phyloP scores from a whole-genome alignment of 2,797 vertebrate species.

The Decapterus maruadsi region DNA sequence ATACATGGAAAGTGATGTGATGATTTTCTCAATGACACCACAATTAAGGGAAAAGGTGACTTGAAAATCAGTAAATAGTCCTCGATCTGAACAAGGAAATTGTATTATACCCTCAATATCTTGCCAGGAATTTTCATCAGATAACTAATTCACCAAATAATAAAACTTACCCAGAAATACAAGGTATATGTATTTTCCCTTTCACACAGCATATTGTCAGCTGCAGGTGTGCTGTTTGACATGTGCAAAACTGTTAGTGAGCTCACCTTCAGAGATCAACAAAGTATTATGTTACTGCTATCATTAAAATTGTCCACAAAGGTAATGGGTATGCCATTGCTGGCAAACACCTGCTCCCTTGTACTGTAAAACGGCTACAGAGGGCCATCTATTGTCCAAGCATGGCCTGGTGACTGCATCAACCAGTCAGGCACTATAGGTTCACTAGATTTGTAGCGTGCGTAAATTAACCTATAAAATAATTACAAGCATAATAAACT shows the following conservation, averaged over 20 bases:
- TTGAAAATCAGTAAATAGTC: background rate
- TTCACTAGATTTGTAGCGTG: background rate
- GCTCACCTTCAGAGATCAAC: conserved; percentile 22
- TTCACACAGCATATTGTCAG: background rate
- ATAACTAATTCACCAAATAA: background rate
- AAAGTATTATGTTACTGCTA: conserved; percentile 39
- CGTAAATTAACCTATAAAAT: background rate
- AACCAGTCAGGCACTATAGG: background rate
- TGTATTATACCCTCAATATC: background rate
- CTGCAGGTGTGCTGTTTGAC: conserved; percentile 27
- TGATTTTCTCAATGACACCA: background rate
- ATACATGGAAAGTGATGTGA: background rate
- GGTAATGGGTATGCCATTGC: conserved; percentile 27
- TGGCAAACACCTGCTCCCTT: conserved; percentile 50
- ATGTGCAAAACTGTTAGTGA: conserved; percentile 10
- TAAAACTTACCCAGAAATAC: background rate
- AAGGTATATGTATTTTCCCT: background rate
- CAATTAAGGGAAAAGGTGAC: background rate
- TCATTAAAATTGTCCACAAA: conserved; percentile 42
- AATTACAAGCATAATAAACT: no score
- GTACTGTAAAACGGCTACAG: conserved; percentile 28
- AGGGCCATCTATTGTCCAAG: conserved; percentile 10
- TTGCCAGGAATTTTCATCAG: background rate
- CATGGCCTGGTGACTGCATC: background rate
- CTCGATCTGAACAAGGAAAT: background rate